Base-by-base conservation (phyloP, 1,140 invertebrate species). In the Nixonia krombeini region DNA sequence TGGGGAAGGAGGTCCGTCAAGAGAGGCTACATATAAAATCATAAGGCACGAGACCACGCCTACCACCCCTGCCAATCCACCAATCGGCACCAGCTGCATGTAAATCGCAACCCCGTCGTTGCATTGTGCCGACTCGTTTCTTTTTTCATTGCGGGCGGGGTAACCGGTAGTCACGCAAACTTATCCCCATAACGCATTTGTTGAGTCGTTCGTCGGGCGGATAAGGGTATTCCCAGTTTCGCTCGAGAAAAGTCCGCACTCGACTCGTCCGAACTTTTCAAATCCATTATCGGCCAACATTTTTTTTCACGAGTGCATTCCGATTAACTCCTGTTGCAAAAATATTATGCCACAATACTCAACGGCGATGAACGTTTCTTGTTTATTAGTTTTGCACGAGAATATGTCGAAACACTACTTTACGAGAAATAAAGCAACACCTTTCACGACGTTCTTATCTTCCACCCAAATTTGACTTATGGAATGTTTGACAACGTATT, bases 41-140 rank as follows among this genome's bases (percentile, higher is more conserved):
- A 83, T 82, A 83, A 82, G 72, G 67, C 49, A 46, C 49, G 37
- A 56, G 40, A 70, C 83, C 83, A 84, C 83, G 83, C 83, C 83
- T 64, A 83, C 73, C 77, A 82, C 76, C 81, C 83, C 78, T 59
- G 41, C 25, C 26, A 51, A 40, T 70, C 72, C 74, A 35, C 83
- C 82, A 85, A 85, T 85, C 72, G 57, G 57, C 37, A 68, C 41
- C 38, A 57, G 74, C 66, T 85, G 81, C 83, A 85, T 84, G 81
- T 79, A 72, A 83, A 81, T 80, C 73, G 80, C 78, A 76, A 80
- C 74, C 79, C 75, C 74, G 68, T 72, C 69, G 73, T 46, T 83
- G 82, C 80, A 84, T 83, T 82, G 78, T 80, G 51, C 65, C 71
- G 72, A 72, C 65, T 50, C 31, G 42, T 35, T 50, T 56, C 55